A percentile compares a stretch with the other conserved stretches of the same genome.
These are phyloP conservation scores for Forbesichthys agassizii DNA, from an alignment of 2,113 vertebrate species.

Conservation along the genomic window DNA sequence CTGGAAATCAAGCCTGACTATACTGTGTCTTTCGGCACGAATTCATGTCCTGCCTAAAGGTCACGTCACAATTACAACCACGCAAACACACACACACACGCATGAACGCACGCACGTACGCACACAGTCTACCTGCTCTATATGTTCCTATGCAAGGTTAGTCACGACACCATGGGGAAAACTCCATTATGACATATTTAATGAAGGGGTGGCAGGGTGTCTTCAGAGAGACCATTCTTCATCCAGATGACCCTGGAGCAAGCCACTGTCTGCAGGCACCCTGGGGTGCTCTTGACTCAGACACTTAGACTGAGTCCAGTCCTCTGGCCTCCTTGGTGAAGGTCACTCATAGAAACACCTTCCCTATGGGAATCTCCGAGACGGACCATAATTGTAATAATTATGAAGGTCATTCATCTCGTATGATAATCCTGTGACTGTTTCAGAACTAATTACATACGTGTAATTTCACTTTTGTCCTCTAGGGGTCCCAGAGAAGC, in stretches of 20 bases:
- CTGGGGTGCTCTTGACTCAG: constrained; percentile 4
- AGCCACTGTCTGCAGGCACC: neutral
- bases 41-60: constrained; percentile 2
- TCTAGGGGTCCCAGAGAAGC: constrained; percentile 93
- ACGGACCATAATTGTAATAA: neutral
- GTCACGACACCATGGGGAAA: constrained; percentile 20
- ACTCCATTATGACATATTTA: constrained; percentile 46
- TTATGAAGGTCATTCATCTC: constrained; percentile 22
- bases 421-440: constrained; percentile 35
- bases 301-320: constrained; percentile 13
- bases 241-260: neutral
- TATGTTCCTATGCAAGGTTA: neutral
- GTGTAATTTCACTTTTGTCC: constrained; percentile 33
- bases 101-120: constrained; percentile 1
- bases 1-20: too few species aligned
- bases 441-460: constrained; percentile 2
- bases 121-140: neutral
- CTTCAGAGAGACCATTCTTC: too few species aligned
- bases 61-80: neutral
- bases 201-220: too few species aligned
- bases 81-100: constrained; percentile 9
- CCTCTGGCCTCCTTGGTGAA: constrained; percentile 18
- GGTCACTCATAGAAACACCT: constrained; percentile 17
- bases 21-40: too few species aligned
- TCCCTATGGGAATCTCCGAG: constrained; percentile 12